These are phyloP conservation scores for Platycnemis pennipes DNA, from an alignment of 2,888 invertebrate genomes.

Conservation along the genomic window DNA sequence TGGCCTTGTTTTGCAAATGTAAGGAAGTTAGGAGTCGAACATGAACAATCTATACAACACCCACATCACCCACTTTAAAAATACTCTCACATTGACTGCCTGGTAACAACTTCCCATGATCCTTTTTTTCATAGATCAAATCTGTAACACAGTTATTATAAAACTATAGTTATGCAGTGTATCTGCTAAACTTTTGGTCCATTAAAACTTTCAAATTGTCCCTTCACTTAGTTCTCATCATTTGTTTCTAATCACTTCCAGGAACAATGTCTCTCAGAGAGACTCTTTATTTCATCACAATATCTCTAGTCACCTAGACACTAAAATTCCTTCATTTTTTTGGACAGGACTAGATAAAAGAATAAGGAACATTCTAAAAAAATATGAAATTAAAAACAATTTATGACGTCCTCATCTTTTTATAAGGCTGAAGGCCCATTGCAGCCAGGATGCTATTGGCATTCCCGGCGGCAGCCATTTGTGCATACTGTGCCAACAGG, in stretches of 20 bases:
- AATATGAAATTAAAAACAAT: constrained; percentile 70
- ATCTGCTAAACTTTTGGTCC: constrained; percentile 66
- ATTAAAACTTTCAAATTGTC: constrained; percentile 63
- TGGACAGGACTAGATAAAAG: constrained; percentile 79
- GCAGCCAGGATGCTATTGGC: constrained; percentile 80
- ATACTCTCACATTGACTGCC: constrained; percentile 60
- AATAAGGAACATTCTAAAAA: constrained; percentile 77
- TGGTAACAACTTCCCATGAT: constrained; percentile 66
- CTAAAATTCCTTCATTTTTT: constrained; percentile 72
- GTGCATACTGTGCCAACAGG: constrained; percentile 55
- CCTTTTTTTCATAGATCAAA: constrained; percentile 53
- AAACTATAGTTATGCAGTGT: constrained; percentile 64
- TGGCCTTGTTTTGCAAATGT: constrained; percentile 41
- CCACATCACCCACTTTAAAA: constrained; percentile 36
- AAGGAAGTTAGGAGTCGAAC: constrained; percentile 42
- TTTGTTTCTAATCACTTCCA: constrained; percentile 59
- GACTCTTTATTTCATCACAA: constrained; percentile 64
- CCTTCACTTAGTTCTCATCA: constrained; percentile 48
- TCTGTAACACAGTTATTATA: constrained; percentile 62
- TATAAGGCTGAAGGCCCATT: constrained; percentile 89
- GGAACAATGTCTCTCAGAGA: constrained; percentile 58
- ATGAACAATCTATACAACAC: constrained; percentile 59
- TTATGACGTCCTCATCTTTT: constrained; percentile 94
- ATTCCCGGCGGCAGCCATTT: constrained; percentile 77
- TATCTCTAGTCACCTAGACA: constrained; percentile 58